A percentile compares a stretch with the other conserved stretches of the same genome.
phyloP scores from a whole-genome alignment of 2,113 vertebrate species.

The Triplophysa dalaica region DNA sequence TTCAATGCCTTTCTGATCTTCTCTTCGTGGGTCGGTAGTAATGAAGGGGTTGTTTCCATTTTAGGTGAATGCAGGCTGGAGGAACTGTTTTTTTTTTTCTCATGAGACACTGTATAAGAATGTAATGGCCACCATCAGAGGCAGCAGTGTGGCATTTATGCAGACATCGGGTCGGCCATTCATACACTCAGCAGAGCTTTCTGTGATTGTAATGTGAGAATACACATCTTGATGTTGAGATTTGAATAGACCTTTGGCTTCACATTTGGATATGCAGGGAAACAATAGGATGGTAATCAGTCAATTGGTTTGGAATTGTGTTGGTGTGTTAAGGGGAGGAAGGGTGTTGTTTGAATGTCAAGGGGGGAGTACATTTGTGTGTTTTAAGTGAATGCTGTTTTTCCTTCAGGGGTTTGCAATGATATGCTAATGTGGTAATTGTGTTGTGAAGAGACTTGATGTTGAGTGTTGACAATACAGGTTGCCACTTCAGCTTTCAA shows the following conservation, averaged over 20 bases:
- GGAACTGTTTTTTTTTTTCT: not conserved
- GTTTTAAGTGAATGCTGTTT: constrained; percentile 19
- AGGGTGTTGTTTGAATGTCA: not conserved
- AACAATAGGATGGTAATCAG: constrained; percentile 1
- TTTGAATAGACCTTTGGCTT: constrained; percentile 34
- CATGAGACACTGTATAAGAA: constrained; percentile 1
- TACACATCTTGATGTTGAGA: constrained; percentile 6
- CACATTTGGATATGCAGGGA: constrained; percentile 29
- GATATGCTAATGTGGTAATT: not conserved
- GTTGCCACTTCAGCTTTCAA: not conserved
- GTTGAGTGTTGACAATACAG: not conserved
- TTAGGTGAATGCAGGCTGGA: not conserved
- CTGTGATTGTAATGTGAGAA: constrained; percentile 18
- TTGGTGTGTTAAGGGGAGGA: constrained; percentile 6
- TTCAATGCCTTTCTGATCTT: constrained; percentile 16
- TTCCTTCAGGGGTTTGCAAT: not conserved
- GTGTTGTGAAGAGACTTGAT: not conserved
- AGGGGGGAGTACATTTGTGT: not conserved
- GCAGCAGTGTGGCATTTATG: not conserved
- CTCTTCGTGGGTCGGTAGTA: not conserved
- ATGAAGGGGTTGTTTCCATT: constrained; percentile 8
- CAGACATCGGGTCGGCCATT: not conserved
- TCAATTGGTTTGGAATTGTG: constrained; percentile 5
- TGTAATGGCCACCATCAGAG: not conserved
- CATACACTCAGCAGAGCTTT: not conserved